phyloP scores from a whole-genome alignment of 1,140 invertebrate genomes.

The Temnothorax nylanderi region DNA sequence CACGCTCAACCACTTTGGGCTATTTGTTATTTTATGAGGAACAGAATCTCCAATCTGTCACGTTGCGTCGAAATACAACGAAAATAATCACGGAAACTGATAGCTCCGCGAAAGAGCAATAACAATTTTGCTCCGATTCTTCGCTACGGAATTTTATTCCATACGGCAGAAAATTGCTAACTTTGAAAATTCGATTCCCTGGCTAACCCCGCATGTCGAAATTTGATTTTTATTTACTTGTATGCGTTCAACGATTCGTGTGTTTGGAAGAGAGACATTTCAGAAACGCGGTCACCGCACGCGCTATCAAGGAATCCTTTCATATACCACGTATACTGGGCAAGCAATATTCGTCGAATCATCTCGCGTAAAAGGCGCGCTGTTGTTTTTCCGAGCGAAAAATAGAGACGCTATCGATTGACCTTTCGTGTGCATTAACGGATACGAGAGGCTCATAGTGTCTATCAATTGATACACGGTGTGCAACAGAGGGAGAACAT shows the following conservation, averaged over 20 bases:
- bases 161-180: neutral
- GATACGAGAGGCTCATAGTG: constrained; percentile 9
- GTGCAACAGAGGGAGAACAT: constrained; percentile 27
- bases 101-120: neutral
- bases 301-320: constrained; percentile 8
- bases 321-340: neutral
- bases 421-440: constrained; percentile 28
- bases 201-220: neutral
- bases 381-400: constrained; percentile 40
- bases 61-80: neutral
- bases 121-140: neutral
- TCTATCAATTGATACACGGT: constrained; percentile 33
- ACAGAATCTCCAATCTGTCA: neutral
- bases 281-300: neutral
- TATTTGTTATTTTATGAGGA: neutral
- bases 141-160: neutral
- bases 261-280: neutral
- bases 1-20: neutral
- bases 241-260: neutral
- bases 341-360: constrained; percentile 37
- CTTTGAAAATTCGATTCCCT: neutral
- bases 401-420: constrained; percentile 56
- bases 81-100: neutral
- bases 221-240: neutral
- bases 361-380: constrained; percentile 25